Evolutionary conservation across 2,797 vertebrate genomes (phyloP).

Genomic region (Tragopan temminckii): DNA sequence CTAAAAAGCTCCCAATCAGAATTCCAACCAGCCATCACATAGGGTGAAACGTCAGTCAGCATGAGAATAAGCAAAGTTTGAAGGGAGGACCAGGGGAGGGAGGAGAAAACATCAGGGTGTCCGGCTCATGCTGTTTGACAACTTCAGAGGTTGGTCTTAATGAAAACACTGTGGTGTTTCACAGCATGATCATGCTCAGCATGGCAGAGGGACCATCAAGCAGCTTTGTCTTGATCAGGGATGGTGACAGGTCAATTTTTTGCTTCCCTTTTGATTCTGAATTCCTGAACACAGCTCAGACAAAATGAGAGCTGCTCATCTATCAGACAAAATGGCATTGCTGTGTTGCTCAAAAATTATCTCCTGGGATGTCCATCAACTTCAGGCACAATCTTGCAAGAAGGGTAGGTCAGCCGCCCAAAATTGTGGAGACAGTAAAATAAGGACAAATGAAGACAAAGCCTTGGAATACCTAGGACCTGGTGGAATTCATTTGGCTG

Average conservation of each 20-base stretch:
- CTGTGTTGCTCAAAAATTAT: accelerated
- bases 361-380: background rate
- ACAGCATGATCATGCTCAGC: accelerated
- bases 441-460: background rate
- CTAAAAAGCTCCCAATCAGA: background rate
- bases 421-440: background rate
- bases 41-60: background rate
- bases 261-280: background rate
- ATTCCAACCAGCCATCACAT: background rate
- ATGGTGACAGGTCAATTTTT: background rate
- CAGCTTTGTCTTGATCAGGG: background rate
- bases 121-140: background rate
- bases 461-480: background rate
- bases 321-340: accelerated
- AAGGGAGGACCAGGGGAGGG: background rate
- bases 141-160: background rate
- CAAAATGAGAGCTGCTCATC: background rate
- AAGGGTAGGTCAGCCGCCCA: background rate
- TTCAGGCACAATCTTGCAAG: background rate
- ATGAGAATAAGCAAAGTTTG: background rate
- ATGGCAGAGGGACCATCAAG: background rate
- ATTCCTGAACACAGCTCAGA: background rate
- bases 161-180: background rate
- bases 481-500: background rate
- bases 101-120: background rate